These are phyloP conservation scores for Armadillidium nasatum DNA, from an alignment of 1,140 invertebrate species.

Conservation along the genomic window DNA sequence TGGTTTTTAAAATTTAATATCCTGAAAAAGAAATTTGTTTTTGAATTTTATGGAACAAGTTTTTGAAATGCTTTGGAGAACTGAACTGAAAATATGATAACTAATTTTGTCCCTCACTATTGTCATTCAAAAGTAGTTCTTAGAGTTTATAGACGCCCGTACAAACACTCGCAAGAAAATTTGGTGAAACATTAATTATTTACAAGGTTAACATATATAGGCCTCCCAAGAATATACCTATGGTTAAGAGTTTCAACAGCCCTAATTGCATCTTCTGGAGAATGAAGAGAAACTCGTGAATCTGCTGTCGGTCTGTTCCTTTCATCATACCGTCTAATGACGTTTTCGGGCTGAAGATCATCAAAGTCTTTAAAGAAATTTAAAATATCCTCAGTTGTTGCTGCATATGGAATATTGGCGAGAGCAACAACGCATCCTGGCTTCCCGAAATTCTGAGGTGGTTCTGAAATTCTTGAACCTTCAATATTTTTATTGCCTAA, in stretches of 20 bases:
- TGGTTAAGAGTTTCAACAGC: constrained; percentile 59
- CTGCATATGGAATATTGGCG: constrained; percentile 80
- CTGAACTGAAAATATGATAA: no score
- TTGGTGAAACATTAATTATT: background rate
- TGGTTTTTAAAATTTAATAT: background rate
- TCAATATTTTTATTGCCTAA: constrained; percentile 23
- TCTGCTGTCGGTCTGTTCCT: constrained; percentile 80
- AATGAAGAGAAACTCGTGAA: constrained; percentile 73
- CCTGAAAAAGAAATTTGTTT: no score
- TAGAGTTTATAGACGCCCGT: no score
- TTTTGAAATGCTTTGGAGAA: no score
- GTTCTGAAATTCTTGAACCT: constrained; percentile 39
- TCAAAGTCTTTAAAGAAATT: constrained; percentile 75
- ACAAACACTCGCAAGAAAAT: no score
- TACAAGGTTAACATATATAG: constrained; percentile 33
- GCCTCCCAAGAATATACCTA: constrained; percentile 29
- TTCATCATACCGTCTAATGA: constrained; percentile 76
- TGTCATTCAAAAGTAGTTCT: no score
- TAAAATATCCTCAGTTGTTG: constrained; percentile 78
- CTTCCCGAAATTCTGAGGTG: constrained; percentile 62
- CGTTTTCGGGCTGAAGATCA: constrained; percentile 63
- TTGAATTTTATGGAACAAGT: no score
- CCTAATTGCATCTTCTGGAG: constrained; percentile 66
- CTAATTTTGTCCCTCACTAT: no score
- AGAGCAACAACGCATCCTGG: constrained; percentile 75